A percentile compares a stretch with the other conserved stretches of the same genome.
These are phyloP conservation scores for Coecobrya sp. DNA, from an alignment of 2,888 invertebrate species.

Conservation along the genomic window DNA sequence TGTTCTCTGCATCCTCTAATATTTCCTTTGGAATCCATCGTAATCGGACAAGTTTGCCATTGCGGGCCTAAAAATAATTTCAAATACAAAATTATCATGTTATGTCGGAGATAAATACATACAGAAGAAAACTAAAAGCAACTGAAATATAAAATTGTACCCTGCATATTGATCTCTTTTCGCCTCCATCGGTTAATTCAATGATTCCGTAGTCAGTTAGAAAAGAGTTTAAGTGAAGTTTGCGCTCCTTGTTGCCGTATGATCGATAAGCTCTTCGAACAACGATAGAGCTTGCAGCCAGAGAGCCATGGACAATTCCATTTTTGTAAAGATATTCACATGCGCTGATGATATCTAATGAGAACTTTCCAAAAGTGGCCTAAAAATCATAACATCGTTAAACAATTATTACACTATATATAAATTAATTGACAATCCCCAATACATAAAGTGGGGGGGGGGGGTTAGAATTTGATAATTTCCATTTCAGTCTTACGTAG, in stretches of 20 bases:
- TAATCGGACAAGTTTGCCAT: slow-evolving; percentile 60
- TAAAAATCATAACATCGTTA: neutral
- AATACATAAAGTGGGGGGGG: too few relatives aligned
- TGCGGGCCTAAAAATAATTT: slow-evolving; percentile 19
- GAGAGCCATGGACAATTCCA: slow-evolving; percentile 63
- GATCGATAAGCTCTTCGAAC: slow-evolving; percentile 6
- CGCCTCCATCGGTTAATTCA: slow-evolving; percentile 25
- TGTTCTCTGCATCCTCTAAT: slow-evolving; percentile 23
- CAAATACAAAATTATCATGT: too few relatives aligned
- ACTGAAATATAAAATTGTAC: too few relatives aligned
- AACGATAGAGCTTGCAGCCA: slow-evolving; percentile 68
- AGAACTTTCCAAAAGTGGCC: slow-evolving; percentile 53
- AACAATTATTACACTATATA: too few relatives aligned
- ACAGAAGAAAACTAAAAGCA: too few relatives aligned
- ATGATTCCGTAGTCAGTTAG: slow-evolving; percentile 77
- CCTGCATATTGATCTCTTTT: neutral
- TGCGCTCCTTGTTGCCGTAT: neutral
- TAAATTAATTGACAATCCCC: too few relatives aligned
- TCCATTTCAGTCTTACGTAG: slow-evolving; percentile 7
- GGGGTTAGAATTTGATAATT: too few relatives aligned
- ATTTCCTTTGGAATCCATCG: slow-evolving; percentile 81
- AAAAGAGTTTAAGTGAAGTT: slow-evolving; percentile 60
- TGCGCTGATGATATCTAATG: slow-evolving; percentile 62
- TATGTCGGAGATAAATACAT: too few relatives aligned
- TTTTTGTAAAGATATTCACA: slow-evolving; percentile 75